Percentiles rank a stretch among this genome's conserved stretches.
Evolutionary conservation across 1,140 invertebrate genomes (phyloP).

Genomic region (Plectus sambesii): DNA sequence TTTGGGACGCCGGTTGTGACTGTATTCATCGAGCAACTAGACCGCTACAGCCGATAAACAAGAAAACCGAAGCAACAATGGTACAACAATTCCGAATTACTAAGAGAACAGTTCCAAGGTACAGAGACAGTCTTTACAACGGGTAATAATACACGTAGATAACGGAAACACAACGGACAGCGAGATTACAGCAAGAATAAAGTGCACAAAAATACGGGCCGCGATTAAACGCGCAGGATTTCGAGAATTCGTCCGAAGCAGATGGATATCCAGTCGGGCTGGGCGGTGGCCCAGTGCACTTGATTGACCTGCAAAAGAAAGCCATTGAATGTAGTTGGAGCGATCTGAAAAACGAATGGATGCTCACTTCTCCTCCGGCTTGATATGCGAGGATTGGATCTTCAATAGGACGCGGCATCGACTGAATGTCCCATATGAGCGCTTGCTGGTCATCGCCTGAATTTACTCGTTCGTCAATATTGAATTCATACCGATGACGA

Average conservation of each 20-base stretch:
- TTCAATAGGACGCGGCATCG: constrained; percentile 33
- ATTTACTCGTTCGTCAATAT: constrained; percentile 36
- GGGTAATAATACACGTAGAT: too few species aligned
- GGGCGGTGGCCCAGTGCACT: constrained; percentile 98
- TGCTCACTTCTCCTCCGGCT: constrained; percentile 70
- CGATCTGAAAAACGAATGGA: constrained; percentile 9
- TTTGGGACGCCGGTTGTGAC: too few species aligned
- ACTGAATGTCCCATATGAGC: constrained; percentile 92
- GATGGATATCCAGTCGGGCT: constrained; percentile 99
- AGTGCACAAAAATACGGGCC: too few species aligned
- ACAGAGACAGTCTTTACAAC: too few species aligned
- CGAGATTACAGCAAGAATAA: too few species aligned
- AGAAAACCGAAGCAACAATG: too few species aligned
- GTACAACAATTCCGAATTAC: too few species aligned
- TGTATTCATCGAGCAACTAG: too few species aligned
- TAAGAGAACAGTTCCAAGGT: too few species aligned
- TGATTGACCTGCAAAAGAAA: constrained; percentile 65
- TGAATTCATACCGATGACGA: constrained; percentile 15
- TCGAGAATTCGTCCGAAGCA: constrained; percentile 96
- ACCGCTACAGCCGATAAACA: too few species aligned
- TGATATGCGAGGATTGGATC: constrained; percentile 91
- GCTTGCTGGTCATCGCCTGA: constrained; percentile 92
- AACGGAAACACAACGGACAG: too few species aligned
- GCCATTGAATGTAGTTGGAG: constrained; percentile 1
- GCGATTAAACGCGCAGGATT: constrained; percentile 68